A percentile compares a stretch with the other conserved stretches of the same genome.
phyloP scores from a whole-genome alignment of 2,888 invertebrate species.

The Acronicta psi region DNA sequence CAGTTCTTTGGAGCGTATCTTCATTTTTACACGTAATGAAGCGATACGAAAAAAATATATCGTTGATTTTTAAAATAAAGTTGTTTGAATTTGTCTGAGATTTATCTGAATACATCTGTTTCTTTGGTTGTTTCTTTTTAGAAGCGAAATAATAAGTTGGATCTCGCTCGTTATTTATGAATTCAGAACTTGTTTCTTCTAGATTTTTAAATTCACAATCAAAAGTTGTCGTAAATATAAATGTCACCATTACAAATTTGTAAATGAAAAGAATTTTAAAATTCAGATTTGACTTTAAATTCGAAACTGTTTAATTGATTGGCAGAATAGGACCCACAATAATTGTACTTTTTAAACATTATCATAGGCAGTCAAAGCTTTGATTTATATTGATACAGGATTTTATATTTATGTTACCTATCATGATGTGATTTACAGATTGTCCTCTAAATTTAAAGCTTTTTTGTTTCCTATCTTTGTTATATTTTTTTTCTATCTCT shows the following conservation, averaged over 20 bases:
- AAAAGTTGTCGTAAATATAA: not conserved
- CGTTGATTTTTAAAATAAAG: conserved; percentile 11
- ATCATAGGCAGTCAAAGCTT: too few relatives aligned
- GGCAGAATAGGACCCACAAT: too few relatives aligned
- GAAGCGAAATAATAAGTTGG: not conserved
- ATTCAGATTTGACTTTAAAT: too few relatives aligned
- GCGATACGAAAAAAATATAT: conserved; percentile 8
- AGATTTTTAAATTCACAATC: not conserved
- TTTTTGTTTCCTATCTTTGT: conserved; percentile 20
- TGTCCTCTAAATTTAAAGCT: conserved; percentile 1
- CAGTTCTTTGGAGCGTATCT: not conserved
- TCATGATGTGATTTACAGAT: too few relatives aligned
- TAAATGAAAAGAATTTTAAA: too few relatives aligned
- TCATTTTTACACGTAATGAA: conserved; percentile 20
- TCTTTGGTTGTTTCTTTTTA: conserved; percentile 6
- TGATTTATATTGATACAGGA: too few relatives aligned
- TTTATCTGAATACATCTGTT: conserved; percentile 4
- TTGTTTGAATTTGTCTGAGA: not conserved
- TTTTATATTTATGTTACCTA: too few relatives aligned
- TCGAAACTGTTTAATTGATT: too few relatives aligned
- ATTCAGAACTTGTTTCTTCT: not conserved
- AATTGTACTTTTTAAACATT: too few relatives aligned
- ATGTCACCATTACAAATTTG: too few relatives aligned
- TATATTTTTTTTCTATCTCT: conserved; percentile 39
- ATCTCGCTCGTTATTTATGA: conserved; percentile 7